A percentile compares a stretch with the other conserved stretches of the same genome.
Evolutionary conservation across 2,888 invertebrate species (phyloP).

Genomic region (Drosophila rubida): DNA sequence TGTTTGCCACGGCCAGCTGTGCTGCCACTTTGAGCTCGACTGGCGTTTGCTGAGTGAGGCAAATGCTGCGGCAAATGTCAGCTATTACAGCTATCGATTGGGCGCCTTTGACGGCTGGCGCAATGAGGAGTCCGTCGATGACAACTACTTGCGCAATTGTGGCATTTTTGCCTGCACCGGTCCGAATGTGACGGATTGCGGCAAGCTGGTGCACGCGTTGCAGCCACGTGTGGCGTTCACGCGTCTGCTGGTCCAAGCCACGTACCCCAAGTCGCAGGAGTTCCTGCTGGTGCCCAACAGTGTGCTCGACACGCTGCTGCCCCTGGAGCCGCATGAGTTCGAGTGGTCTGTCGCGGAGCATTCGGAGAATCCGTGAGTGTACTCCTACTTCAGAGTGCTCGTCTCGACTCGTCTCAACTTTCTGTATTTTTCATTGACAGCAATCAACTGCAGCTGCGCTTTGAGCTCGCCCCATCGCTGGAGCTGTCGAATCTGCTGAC

Average conservation of each 20-base stretch:
- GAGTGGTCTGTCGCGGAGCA: slow-evolving; percentile 55
- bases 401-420: too few species aligned
- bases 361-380: slow-evolving; percentile 33
- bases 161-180: slow-evolving; percentile 85
- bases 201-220: slow-evolving; percentile 42
- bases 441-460: slow-evolving; percentile 39
- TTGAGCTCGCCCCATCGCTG: slow-evolving; percentile 39
- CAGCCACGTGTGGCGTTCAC: slow-evolving; percentile 57
- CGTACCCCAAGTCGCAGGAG: slow-evolving; percentile 59
- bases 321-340: slow-evolving; percentile 71
- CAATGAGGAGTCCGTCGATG: slow-evolving; percentile 81
- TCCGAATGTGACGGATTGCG: slow-evolving; percentile 70
- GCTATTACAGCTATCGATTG: slow-evolving; percentile 84
- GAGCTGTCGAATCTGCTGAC: slow-evolving; percentile 64
- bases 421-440: too few species aligned
- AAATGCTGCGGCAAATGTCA: not conserved
- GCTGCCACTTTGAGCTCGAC: slow-evolving; percentile 74
- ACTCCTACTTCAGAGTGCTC: too few species aligned
- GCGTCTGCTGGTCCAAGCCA: slow-evolving; percentile 60
- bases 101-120: slow-evolving; percentile 85
- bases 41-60: slow-evolving; percentile 28
- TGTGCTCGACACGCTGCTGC: slow-evolving; percentile 67
- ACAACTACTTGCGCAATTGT: slow-evolving; percentile 85
- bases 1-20: slow-evolving; percentile 62
- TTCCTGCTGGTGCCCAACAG: slow-evolving; percentile 75